Evolutionary conservation across 1,140 invertebrate species (phyloP).

Genomic region (Pseudoatta argentina): DNA sequence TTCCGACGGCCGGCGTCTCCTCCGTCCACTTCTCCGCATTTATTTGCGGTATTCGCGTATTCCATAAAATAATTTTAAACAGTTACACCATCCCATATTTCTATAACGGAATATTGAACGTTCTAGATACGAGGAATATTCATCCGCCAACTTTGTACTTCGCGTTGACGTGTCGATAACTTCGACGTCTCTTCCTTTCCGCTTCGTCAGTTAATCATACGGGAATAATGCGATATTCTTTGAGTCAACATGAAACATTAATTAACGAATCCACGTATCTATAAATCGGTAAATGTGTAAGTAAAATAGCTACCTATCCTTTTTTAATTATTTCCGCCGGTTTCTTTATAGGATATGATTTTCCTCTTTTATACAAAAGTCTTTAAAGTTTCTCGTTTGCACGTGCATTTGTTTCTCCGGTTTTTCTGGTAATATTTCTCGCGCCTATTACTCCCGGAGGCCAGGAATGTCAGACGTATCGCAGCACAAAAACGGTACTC

Average conservation of each 20-base stretch:
- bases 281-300: background rate
- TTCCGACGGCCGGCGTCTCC: slow-evolving; percentile 29
- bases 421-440: slow-evolving; percentile 40
- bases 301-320: background rate
- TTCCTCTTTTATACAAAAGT: background rate
- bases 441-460: slow-evolving; percentile 61
- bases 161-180: slow-evolving; percentile 23
- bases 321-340: background rate
- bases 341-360: background rate
- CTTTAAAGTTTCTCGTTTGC: slow-evolving; percentile 27
- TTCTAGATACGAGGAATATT: slow-evolving; percentile 1
- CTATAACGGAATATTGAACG: background rate
- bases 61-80: slow-evolving; percentile 30
- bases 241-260: background rate
- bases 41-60: slow-evolving; percentile 30
- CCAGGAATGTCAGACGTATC: slow-evolving; percentile 22
- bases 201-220: background rate
- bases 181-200: background rate
- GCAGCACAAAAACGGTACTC: slow-evolving; percentile 59
- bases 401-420: background rate
- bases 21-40: slow-evolving; percentile 26
- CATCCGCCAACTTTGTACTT: slow-evolving; percentile 33
- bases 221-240: slow-evolving; percentile 4
- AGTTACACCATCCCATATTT: background rate
- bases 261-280: background rate